phyloP scores from a whole-genome alignment of 2,113 vertebrate species.

The Chionodraco myersi region DNA sequence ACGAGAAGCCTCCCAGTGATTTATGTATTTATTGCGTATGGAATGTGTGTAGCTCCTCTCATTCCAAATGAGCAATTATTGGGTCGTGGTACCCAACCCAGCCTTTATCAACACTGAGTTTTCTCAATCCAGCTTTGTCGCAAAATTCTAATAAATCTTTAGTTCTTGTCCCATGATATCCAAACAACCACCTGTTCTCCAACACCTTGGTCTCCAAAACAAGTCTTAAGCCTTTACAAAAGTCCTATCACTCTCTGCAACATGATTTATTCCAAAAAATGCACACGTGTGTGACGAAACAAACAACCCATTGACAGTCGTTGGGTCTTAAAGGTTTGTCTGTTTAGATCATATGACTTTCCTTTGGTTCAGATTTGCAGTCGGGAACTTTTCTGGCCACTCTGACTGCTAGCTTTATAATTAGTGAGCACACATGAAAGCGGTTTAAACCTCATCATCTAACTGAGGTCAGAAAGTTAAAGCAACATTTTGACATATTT shows the following conservation, averaged over 20 bases:
- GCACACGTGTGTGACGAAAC: background rate
- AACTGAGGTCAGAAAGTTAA: too few relatives aligned
- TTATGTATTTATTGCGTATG: conserved; percentile 16
- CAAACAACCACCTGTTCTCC: background rate
- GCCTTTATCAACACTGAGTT: background rate
- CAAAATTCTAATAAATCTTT: background rate
- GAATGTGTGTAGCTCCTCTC: conserved; percentile 13
- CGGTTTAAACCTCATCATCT: background rate
- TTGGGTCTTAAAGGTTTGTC: background rate
- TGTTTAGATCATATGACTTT: background rate
- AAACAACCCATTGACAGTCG: background rate
- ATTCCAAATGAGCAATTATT: background rate
- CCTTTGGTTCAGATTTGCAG: background rate
- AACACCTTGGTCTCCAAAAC: background rate
- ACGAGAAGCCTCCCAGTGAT: conserved; percentile 33
- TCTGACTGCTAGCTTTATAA: background rate
- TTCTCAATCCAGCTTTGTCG: background rate
- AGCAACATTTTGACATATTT: too few relatives aligned
- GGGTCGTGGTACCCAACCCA: conserved; percentile 14
- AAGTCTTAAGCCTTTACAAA: background rate
- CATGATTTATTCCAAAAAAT: background rate
- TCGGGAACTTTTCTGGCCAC: background rate
- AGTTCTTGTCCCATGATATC: background rate
- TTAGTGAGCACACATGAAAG: background rate
- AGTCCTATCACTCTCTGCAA: background rate